These are phyloP conservation scores for Apogon talboti DNA, from an alignment of 2,797 vertebrate genomes.

Conservation along the genomic window DNA sequence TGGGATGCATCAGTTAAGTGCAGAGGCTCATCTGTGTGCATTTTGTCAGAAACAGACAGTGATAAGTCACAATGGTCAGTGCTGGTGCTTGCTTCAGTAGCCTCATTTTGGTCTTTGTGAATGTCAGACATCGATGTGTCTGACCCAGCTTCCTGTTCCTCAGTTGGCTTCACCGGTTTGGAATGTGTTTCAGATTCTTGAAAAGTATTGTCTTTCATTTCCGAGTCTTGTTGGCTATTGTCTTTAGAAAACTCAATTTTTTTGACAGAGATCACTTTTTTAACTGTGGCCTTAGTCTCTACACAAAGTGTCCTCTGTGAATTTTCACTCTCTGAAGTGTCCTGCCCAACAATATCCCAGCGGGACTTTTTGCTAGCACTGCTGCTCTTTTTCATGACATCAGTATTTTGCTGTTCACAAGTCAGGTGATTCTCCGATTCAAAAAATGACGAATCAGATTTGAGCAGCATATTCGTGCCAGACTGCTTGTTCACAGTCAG, in stretches of 20 bases:
- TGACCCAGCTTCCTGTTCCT: conserved; percentile 41
- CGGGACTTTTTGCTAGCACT: conserved; percentile 77
- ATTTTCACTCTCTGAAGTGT: conserved; percentile 67
- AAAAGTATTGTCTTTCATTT: conserved; percentile 46
- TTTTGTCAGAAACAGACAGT: conserved; percentile 24
- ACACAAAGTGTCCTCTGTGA: conserved; percentile 52
- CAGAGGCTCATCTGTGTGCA: conserved; percentile 30
- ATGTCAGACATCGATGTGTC: conserved; percentile 36
- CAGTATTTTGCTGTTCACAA: conserved; percentile 56
- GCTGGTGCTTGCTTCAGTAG: conserved; percentile 56
- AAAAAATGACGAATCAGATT: conserved; percentile 45
- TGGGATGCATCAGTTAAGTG: conserved; percentile 38
- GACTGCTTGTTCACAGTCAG: conserved; percentile 30
- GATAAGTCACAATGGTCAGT: conserved; percentile 58
- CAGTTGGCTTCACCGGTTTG: conserved; percentile 39
- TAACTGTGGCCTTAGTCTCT: conserved; percentile 67
- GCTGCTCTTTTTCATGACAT: conserved; percentile 61
- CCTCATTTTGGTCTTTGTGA: conserved; percentile 65
- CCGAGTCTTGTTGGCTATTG: conserved; percentile 58
- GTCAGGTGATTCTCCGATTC: conserved; percentile 57
- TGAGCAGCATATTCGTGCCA: conserved; percentile 20
- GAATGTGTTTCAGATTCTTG: conserved; percentile 62
- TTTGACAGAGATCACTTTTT: conserved; percentile 76
- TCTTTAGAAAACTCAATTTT: conserved; percentile 77
- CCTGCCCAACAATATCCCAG: conserved; percentile 87